phyloP scores from a whole-genome alignment of 2,888 invertebrate genomes.

The Andrena praecox region DNA sequence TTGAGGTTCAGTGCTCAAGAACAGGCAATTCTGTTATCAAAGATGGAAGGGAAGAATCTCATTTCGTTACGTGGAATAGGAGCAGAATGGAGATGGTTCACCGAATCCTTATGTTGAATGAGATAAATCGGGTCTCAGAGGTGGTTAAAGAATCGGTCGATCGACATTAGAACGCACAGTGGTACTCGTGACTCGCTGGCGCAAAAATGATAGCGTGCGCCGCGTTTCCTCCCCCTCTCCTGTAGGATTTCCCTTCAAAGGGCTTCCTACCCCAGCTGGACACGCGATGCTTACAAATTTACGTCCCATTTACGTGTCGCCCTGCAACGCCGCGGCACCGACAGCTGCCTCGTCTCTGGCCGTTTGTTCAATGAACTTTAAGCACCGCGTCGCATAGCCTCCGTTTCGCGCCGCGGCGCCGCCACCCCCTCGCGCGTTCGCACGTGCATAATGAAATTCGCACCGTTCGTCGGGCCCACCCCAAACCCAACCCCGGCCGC shows the following conservation, averaged over 20 bases:
- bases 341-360: constrained; percentile 61
- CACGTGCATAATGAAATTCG: constrained; percentile 58
- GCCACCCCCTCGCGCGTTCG: constrained; percentile 14
- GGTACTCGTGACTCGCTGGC: constrained; percentile 35
- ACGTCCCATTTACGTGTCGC: constrained; percentile 68
- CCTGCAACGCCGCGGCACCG: constrained; percentile 39
- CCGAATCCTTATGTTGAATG: not conserved
- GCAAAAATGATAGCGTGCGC: constrained; percentile 63
- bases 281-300: constrained; percentile 67
- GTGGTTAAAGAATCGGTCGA: constrained; percentile 38
- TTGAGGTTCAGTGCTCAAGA: no score
- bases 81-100: not conserved
- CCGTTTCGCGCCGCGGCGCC: constrained; percentile 12
- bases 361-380: constrained; percentile 71
- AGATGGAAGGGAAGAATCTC: no score
- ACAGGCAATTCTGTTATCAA: no score
- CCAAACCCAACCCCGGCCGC: not conserved
- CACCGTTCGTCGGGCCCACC: constrained; percentile 2
- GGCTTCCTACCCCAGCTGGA: constrained; percentile 56
- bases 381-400: constrained; percentile 12
- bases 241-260: constrained; percentile 56
- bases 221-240: constrained; percentile 39
- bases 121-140: constrained; percentile 2
- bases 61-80: not conserved
- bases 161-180: not conserved